Evolutionary conservation across 2,888 invertebrate genomes (phyloP).

Genomic region (Ochlodes sylvanus): DNA sequence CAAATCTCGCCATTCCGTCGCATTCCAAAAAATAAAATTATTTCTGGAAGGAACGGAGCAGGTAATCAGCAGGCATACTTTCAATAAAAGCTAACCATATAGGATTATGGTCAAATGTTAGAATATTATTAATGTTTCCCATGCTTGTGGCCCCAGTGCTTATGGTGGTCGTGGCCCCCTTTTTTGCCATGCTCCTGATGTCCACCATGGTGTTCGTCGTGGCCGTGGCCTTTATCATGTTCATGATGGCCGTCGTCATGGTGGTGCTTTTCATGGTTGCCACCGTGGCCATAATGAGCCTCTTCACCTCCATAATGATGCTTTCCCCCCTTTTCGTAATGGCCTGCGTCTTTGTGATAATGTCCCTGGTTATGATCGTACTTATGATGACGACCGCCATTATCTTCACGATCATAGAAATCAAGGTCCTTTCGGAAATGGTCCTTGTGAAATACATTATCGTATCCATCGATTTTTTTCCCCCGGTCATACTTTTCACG

Average conservation of each 20-base stretch:
- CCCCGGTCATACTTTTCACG: slow-evolving; percentile 93
- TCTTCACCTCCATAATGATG: not conserved
- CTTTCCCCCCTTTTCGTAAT: slow-evolving; percentile 82
- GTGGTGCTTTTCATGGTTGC: not conserved
- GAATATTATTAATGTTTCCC: slow-evolving; percentile 85
- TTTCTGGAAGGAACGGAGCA: not conserved
- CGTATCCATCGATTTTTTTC: slow-evolving; percentile 91
- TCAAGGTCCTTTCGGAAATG: slow-evolving; percentile 94
- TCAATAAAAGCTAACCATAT: not conserved
- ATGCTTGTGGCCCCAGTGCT: slow-evolving; percentile 90
- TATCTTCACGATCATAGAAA: slow-evolving; percentile 93
- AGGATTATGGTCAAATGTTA: not conserved
- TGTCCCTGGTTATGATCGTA: slow-evolving; percentile 90
- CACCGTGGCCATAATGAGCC: not conserved
- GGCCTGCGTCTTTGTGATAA: slow-evolving; percentile 88
- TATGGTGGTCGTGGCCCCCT: slow-evolving; percentile 91
- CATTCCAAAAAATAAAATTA: too few relatives aligned
- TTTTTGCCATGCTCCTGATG: slow-evolving; percentile 91
- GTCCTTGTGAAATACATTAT: slow-evolving; percentile 93
- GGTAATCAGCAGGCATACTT: not conserved
- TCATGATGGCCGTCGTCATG: slow-evolving; percentile 3
- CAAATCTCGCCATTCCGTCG: too few relatives aligned
- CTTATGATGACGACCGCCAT: slow-evolving; percentile 92
- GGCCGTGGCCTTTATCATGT: not conserved
- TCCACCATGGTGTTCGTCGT: slow-evolving; percentile 59